Percentiles rank a stretch among this genome's conserved stretches.
phyloP scores from a whole-genome alignment of 2,113 vertebrate species.

The Mesembrinibis cayennensis region DNA sequence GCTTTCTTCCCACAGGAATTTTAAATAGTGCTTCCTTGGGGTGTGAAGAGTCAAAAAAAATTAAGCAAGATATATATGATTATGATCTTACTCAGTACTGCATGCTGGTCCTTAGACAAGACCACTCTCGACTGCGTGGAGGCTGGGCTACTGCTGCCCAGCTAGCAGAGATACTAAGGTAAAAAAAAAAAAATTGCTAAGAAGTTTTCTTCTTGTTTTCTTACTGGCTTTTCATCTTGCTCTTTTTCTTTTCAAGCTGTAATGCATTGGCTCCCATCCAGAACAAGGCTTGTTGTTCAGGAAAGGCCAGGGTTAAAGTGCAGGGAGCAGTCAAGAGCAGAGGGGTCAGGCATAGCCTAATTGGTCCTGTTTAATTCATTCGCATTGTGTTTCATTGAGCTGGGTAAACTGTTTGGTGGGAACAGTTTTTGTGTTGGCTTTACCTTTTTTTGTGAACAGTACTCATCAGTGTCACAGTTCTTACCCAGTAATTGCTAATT shows the following conservation, averaged over 20 bases:
- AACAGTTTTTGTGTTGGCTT: background rate
- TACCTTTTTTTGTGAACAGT: background rate
- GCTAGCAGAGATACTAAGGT: slow-evolving; percentile 80
- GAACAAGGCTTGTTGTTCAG: slow-evolving; percentile 47
- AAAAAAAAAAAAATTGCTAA: slow-evolving; percentile 19
- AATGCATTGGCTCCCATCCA: background rate
- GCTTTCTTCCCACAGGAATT: slow-evolving; percentile 71
- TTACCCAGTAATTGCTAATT: background rate
- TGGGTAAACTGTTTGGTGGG: background rate
- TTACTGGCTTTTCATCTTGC: slow-evolving; percentile 23
- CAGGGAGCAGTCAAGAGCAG: slow-evolving; percentile 55
- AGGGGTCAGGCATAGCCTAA: slow-evolving; percentile 61
- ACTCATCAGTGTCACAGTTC: background rate
- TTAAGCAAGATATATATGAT: slow-evolving; percentile 76
- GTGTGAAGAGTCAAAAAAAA: slow-evolving; percentile 70
- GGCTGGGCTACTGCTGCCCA: slow-evolving; percentile 77
- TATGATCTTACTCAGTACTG: slow-evolving; percentile 79
- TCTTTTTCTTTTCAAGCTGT: slow-evolving; percentile 30
- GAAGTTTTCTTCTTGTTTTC: background rate
- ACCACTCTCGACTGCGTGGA: slow-evolving; percentile 70
- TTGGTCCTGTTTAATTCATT: slow-evolving; percentile 56
- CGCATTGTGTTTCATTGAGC: background rate
- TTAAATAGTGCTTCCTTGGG: slow-evolving; percentile 62
- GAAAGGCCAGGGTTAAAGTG: slow-evolving; percentile 62
- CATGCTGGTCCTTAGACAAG: slow-evolving; percentile 74